phyloP scores from a whole-genome alignment of 1,140 invertebrate species.

The Caenorhabditis remanei region DNA sequence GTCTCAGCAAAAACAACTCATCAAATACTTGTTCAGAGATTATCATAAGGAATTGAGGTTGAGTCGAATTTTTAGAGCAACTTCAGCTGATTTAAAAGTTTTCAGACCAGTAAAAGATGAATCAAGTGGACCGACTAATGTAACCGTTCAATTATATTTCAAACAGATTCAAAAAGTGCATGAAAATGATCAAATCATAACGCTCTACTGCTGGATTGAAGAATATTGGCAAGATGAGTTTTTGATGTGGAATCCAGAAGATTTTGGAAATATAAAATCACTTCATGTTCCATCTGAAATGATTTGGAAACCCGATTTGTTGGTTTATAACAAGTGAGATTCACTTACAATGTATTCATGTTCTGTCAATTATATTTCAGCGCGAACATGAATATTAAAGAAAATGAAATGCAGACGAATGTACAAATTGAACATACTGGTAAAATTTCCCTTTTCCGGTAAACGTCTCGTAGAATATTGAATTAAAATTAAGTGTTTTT shows the following conservation, averaged over 20 bases:
- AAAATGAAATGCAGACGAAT: conserved; percentile 76
- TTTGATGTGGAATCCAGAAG: conserved; percentile 68
- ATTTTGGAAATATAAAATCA: conserved; percentile 69
- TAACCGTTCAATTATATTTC: conserved; percentile 75
- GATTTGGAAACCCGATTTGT: conserved; percentile 73
- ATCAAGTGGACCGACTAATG: conserved; percentile 72
- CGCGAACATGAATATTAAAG: conserved; percentile 76
- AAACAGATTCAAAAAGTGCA: conserved; percentile 77
- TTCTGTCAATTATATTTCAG: conserved; percentile 62
- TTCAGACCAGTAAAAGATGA: conserved; percentile 64
- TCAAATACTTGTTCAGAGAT: conserved; percentile 68
- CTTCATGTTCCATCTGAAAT: conserved; percentile 70
- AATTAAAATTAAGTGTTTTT: conserved; percentile 55
- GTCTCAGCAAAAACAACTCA: conserved; percentile 63
- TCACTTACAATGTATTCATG: background rate
- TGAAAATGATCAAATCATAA: conserved; percentile 76
- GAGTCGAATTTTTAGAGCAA: background rate
- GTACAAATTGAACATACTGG: conserved; percentile 73
- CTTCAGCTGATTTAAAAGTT: too few relatives aligned
- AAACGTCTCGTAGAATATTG: background rate
- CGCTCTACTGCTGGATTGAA: conserved; percentile 76
- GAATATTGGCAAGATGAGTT: conserved; percentile 68
- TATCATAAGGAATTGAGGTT: conserved; percentile 67
- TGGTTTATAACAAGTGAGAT: conserved; percentile 71
- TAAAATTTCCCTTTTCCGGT: conserved; percentile 70